Evolutionary conservation across 2,113 vertebrate genomes (phyloP).

Genomic region (Aleadryas rufinucha): DNA sequence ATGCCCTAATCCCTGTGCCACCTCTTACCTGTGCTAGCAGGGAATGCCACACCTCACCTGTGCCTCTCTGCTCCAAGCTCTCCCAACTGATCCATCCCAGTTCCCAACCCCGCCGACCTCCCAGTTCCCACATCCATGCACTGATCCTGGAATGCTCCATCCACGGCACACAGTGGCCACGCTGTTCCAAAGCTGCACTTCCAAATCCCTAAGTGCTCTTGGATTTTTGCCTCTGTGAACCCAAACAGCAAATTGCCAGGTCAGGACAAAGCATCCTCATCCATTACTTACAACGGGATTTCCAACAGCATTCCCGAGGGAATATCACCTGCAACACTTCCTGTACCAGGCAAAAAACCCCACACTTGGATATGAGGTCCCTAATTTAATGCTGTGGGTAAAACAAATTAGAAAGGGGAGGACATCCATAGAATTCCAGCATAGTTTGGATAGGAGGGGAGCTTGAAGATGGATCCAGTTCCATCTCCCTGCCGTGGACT

Average conservation of each 20-base stretch:
- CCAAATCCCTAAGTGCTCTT: background rate
- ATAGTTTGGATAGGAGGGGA: background rate
- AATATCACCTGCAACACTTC: background rate
- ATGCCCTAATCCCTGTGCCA: background rate
- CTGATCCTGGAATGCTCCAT: background rate
- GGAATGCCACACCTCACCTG: background rate
- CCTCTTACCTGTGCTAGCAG: background rate
- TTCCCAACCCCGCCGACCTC: background rate
- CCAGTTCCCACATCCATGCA: rapidly evolving
- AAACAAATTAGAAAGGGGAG: background rate
- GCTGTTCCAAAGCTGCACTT: background rate
- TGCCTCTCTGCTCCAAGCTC: background rate
- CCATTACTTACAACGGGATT: background rate
- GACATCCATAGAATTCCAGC: background rate
- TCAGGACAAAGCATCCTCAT: background rate
- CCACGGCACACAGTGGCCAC: rapidly evolving
- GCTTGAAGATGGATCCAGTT: background rate
- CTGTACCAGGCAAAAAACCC: background rate
- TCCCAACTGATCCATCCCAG: background rate
- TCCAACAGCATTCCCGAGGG: background rate
- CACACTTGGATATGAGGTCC: background rate
- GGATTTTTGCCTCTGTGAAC: background rate
- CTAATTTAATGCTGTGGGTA: background rate
- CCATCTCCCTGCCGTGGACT: background rate
- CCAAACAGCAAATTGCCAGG: background rate